Evolutionary conservation across 2,888 invertebrate genomes (phyloP).

Genomic region (Nebria brevicollis): DNA sequence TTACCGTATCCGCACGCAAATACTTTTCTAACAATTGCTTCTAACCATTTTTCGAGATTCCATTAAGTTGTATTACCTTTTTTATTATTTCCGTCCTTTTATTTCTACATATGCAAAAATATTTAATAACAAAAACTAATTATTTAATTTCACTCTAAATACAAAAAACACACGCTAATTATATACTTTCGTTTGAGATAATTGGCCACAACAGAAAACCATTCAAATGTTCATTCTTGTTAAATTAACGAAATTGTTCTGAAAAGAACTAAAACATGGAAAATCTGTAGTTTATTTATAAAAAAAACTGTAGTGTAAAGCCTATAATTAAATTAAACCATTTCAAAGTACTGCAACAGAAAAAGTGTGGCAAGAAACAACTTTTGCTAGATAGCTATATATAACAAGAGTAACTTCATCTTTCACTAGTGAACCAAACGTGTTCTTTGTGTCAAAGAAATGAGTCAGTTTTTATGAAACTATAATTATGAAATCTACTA

Average conservation of each 20-base stretch:
- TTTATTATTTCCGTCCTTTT: background rate
- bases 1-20: background rate
- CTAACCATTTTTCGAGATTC: background rate
- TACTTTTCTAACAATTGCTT: background rate
- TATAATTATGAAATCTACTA: background rate
- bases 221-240: background rate
- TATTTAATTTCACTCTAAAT: background rate
- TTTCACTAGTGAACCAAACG: constrained; percentile 34
- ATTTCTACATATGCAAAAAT: background rate
- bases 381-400: constrained; percentile 26
- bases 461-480: constrained; percentile 3
- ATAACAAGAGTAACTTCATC: constrained; percentile 20
- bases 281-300: background rate
- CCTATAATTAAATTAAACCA: constrained; percentile 1
- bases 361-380: constrained; percentile 27
- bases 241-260: background rate
- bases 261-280: background rate
- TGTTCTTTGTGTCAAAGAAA: constrained; percentile 11
- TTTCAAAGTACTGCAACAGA: constrained; percentile 2
- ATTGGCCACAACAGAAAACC: background rate
- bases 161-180: background rate
- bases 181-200: background rate
- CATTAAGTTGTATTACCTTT: background rate
- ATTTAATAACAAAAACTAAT: background rate
- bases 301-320: background rate